Evolutionary conservation across 2,797 vertebrate genomes (phyloP), one percentile per base, ranked within the genome.

Genomic region (Paramormyrops hopkinsi): DNA sequence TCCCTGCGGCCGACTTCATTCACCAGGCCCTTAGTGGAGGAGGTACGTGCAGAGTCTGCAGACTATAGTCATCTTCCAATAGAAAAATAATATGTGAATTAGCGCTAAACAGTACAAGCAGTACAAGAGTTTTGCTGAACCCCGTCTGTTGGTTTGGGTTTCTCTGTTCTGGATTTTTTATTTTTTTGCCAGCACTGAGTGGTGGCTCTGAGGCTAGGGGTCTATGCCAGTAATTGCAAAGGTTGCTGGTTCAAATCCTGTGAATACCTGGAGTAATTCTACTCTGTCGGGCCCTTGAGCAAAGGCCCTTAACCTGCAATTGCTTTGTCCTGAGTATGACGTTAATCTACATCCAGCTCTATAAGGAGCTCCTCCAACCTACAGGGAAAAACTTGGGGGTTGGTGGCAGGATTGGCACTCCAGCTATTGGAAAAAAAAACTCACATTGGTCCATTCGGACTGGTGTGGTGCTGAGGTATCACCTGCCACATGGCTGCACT

Each of bases 1-100:
- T 96, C 84, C 93, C 95, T 0, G 97, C 97, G 0, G 96, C 97
- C 0, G 96, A 97, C 89, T 99, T 99, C 92, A 98, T 99, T 90
- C 96, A 98, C 91, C 93, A 93, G 1, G 97, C 96, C 0, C 95
- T 99, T 79, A 94, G 93, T 92, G 95, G 93, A 85, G 93, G 96
- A 96, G 97, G 97, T 93, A 33, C 3, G 51, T 59, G 25, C 17
- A 59, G 17, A 8, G 25, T 86, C 19, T 14, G 19, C 22, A 41
- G 73, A 79, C 37, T 44, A 19, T n/a, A 19, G 12, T 53, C 14
- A 44, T n/a, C 41, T 79, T 79, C 14, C 73, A 79, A n/a, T 7
- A 14, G 12, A 3, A 79, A 79, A 46, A 79, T 79, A n/a, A 79
- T 19, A 79, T 7, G 65, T 37, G 65, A 73, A 73, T 76, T 69